Base-by-base conservation (phyloP, 2,797 vertebrate genomes). In the Mus minutoides region DNA sequence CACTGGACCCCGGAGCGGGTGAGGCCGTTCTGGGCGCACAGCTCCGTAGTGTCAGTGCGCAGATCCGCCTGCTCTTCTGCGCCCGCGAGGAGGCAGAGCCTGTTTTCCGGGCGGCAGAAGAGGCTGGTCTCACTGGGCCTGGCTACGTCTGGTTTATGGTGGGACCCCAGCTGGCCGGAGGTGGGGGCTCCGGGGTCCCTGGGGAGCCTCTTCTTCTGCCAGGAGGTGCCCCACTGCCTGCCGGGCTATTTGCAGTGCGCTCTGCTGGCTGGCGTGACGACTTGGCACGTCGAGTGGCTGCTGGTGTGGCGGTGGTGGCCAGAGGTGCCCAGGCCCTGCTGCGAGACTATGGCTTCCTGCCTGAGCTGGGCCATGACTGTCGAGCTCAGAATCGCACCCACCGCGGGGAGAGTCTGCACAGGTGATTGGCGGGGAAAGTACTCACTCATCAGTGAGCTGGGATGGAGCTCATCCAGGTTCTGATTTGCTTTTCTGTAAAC, bases 71-170 rank as follows among this genome's bases (percentile, higher is more conserved):
- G 97, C 99, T 99, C 97, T 99, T 99, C 98, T 99, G 99, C 94
- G 99, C 99, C 80, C 99, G 99, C 40, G 99, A 99, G 95, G 99
- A 99, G 97, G 99, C 99, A 0, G 99, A 99, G 96, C 97, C 99
- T 71, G 99, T 99, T 75, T 99, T 99, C 98, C 97, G 97, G 16
- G 99, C 99, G 0, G 99, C 99, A 0, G 99, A 99, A 94, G 99
- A 99, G 0, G 99, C 99, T 0, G 99, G 99, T 84, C 98, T 99
- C 97, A 98, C 99, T 0, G 99, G 99, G 0, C 98, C 99, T 8
- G 99, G 99, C 6, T 99, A 99, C 97, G 98, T 99, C 97, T 99
- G 99, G 99, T 99, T 99, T 71, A 99, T 99, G 46, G 99, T 99
- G 90, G 99, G 99, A 5, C 99, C 99, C 12, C 99, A 99, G 83